phyloP scores from a whole-genome alignment of 2,113 vertebrate species.

The Anser brachyrhynchus region DNA sequence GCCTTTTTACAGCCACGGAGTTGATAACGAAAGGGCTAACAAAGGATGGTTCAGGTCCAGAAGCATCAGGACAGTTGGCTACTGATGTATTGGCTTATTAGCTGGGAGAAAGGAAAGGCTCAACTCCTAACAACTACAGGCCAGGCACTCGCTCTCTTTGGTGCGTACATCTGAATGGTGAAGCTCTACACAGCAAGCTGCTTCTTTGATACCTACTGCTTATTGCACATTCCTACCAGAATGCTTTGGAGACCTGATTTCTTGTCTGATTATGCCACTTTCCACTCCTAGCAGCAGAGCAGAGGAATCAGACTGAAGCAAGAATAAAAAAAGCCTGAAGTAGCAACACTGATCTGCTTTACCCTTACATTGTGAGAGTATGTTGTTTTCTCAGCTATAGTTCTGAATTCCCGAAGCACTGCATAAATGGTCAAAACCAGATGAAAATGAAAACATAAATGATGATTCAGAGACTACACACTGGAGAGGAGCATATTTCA shows the following conservation, averaged over 20 bases:
- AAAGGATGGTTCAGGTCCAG: neutral
- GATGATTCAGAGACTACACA: slow-evolving; percentile 50
- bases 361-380: neutral
- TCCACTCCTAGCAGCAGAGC: neutral
- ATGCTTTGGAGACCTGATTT: neutral
- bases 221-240: neutral
- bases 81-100: neutral
- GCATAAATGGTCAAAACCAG: slow-evolving; percentile 52
- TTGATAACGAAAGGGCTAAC: neutral
- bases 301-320: neutral
- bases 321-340: neutral
- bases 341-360: slow-evolving; percentile 10
- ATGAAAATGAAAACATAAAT: slow-evolving; percentile 47
- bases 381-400: neutral
- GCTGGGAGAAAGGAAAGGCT: neutral
- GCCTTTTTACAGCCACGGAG: neutral
- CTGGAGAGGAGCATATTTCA: slow-evolving; percentile 16
- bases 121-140: neutral
- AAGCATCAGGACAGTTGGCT: neutral
- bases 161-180: neutral
- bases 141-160: neutral
- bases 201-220: neutral
- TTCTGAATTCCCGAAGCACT: slow-evolving; percentile 39
- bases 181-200: neutral
- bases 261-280: neutral